Percentiles rank a stretch among this genome's conserved stretches.
Conservation (phyloP, 2,888 invertebrate species). For the Dioctria linearis region DNA sequence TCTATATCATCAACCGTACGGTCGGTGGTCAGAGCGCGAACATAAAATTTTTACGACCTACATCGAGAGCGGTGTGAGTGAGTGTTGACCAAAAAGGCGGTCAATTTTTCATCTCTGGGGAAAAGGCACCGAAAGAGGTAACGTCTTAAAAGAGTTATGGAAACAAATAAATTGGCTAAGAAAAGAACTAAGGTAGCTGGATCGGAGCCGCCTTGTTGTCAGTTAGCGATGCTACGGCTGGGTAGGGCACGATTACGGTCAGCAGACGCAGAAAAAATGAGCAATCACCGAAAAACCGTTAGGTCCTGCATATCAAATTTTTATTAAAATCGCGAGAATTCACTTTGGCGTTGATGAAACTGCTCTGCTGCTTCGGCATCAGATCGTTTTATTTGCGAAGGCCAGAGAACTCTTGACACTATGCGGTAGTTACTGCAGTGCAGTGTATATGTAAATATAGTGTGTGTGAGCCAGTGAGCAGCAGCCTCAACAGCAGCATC, state of each 20-base stretch:
- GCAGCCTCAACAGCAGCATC: conserved; percentile 6
- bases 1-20: neutral
- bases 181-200: neutral
- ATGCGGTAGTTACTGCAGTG: too few species aligned
- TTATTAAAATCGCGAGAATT: conserved; percentile 36
- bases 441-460: too few species aligned
- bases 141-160: conserved; percentile 34
- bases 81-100: conserved; percentile 23
- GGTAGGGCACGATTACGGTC: neutral
- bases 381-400: neutral
- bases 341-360: conserved; percentile 20
- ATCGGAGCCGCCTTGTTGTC: too few species aligned
- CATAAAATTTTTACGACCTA: conserved; percentile 52
- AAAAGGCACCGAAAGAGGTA: conserved; percentile 1
- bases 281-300: conserved; percentile 56
- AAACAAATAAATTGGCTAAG: conserved; percentile 44
- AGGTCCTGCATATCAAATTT: conserved; percentile 56
- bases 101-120: conserved; percentile 35
- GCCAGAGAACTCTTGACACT: conserved; percentile 11
- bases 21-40: neutral
- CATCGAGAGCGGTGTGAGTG: neutral
- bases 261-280: conserved; percentile 49
- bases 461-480: neutral
- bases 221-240: neutral
- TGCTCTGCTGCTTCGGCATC: neutral